Percentiles rank a stretch among this genome's conserved stretches.
phyloP scores from a whole-genome alignment of 2,888 invertebrate species.

The Agrypnus murinus region DNA sequence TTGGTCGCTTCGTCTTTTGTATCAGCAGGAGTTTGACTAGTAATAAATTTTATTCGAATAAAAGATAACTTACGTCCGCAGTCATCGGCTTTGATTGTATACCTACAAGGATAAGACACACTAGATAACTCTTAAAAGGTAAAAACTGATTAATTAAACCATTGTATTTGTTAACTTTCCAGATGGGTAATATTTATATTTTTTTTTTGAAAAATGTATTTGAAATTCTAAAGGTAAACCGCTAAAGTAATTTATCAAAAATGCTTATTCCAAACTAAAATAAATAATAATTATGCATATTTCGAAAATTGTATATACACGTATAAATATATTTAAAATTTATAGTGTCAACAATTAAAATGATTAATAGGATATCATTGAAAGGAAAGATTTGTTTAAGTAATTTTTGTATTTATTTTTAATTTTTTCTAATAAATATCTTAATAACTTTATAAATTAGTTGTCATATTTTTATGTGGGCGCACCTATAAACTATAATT shows the following conservation, averaged over 20 bases:
- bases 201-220: no score
- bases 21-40: slow-evolving; percentile 15
- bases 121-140: slow-evolving; percentile 4
- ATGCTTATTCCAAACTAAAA: no score
- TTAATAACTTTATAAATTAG: slow-evolving; percentile 29
- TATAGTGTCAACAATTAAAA: no score
- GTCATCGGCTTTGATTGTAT: slow-evolving; percentile 28
- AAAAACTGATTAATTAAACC: slow-evolving; percentile 26
- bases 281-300: no score
- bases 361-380: no score
- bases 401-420: no score
- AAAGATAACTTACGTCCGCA: slow-evolving; percentile 17
- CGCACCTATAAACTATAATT: slow-evolving; percentile 23
- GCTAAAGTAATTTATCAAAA: no score
- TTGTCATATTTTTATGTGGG: slow-evolving; percentile 13
- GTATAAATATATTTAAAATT: no score
- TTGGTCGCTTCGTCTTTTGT: background rate
- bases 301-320: no score
- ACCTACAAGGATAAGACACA: slow-evolving; percentile 21
- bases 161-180: background rate
- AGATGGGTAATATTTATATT: no score
- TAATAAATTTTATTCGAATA: slow-evolving; percentile 23
- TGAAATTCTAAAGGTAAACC: no score
- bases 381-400: no score
- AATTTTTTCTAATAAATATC: slow-evolving; percentile 3